A percentile compares a stretch with the other conserved stretches of the same genome.
phyloP scores from a whole-genome alignment of 2,797 vertebrate genomes.

The Sebastes matsubarae region DNA sequence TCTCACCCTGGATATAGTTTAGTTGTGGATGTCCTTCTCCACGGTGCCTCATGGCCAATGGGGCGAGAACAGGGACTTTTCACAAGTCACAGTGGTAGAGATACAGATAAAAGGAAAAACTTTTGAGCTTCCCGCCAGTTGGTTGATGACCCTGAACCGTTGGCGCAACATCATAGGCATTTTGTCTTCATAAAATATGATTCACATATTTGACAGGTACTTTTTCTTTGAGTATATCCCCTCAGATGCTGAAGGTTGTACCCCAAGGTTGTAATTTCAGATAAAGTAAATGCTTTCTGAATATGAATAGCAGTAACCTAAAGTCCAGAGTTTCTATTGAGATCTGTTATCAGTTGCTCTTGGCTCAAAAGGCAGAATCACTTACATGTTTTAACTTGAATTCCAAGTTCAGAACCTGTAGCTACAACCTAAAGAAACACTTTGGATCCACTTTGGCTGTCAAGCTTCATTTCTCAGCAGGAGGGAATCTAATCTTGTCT shows the following conservation, averaged over 20 bases:
- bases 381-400: not conserved
- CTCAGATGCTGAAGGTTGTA: not conserved
- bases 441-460: constrained; percentile 1
- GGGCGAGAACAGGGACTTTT: not conserved
- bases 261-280: not conserved
- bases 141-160: not conserved
- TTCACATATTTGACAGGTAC: not conserved
- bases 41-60: not conserved
- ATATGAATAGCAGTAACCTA: not conserved
- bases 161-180: not conserved
- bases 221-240: not conserved
- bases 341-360: not conserved
- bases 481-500: constrained; percentile 26
- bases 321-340: not conserved
- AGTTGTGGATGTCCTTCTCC: not conserved
- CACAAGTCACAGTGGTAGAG: not conserved
- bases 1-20: not conserved
- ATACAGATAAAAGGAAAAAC: not conserved
- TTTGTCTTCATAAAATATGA: not conserved
- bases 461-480: constrained; percentile 19
- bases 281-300: not conserved
- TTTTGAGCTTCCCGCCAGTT: not conserved
- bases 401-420: not conserved
- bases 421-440: not conserved
- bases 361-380: not conserved